A percentile compares a stretch with the other conserved stretches of the same genome.
Evolutionary conservation across 1,140 invertebrate genomes (phyloP).

Genomic region (Akabosia matsudoensis): DNA sequence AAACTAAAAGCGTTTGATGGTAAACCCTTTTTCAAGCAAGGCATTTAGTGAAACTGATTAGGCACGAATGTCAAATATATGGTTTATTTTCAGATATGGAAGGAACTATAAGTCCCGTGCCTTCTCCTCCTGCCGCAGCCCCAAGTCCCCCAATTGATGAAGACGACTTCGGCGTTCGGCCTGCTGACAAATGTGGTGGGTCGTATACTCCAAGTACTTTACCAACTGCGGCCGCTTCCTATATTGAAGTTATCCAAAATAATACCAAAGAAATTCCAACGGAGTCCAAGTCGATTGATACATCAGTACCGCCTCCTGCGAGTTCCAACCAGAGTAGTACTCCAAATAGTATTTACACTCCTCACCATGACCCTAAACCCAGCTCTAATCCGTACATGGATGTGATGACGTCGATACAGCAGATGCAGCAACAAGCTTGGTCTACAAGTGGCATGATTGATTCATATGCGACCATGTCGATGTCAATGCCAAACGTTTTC

Average conservation of each 20-base stretch:
- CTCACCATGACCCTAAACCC: background rate
- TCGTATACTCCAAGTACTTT: background rate
- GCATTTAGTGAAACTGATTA: background rate
- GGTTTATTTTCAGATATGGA: constrained; percentile 43
- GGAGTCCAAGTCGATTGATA: background rate
- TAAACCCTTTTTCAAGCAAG: background rate
- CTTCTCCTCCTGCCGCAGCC: constrained; percentile 28
- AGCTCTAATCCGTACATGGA: background rate
- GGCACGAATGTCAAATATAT: no score
- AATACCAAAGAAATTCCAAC: constrained; percentile 5
- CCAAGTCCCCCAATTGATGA: constrained; percentile 26
- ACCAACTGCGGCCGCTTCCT: background rate
- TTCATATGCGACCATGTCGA: background rate
- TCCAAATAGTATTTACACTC: background rate
- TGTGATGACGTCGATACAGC: constrained; percentile 6
- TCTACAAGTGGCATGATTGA: background rate
- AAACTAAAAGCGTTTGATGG: constrained; percentile 44
- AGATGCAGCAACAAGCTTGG: constrained; percentile 2
- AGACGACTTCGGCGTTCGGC: background rate
- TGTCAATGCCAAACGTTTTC: constrained; percentile 6
- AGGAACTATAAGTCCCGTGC: constrained; percentile 34
- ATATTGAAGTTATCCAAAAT: constrained; percentile 19
- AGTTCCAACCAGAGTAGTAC: background rate
- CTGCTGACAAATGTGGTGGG: background rate
- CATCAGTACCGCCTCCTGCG: background rate